Evolutionary conservation across 2,888 invertebrate genomes (phyloP).

Genomic region (Chrysolina americana): DNA sequence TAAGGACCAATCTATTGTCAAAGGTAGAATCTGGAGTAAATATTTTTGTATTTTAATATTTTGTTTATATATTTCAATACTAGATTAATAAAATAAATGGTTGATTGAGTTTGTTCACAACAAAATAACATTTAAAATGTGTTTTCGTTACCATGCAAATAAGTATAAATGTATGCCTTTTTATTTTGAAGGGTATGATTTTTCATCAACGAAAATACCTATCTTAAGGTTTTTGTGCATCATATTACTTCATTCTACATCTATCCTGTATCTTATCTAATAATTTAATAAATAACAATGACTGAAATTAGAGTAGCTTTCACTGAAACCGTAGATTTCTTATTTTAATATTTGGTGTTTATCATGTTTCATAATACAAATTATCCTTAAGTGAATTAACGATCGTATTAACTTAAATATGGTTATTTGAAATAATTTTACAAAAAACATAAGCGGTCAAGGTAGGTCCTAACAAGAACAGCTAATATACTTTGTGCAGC

Average conservation of each 20-base stretch:
- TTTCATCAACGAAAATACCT: no score
- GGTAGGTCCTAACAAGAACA: neutral
- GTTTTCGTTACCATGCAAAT: no score
- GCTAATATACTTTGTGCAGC: neutral
- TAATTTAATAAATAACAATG: neutral
- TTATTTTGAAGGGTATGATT: no score
- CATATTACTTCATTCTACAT: neutral
- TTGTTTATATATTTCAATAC: neutral
- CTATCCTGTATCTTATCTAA: neutral
- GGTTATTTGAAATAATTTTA: neutral
- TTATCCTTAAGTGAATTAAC: neutral
- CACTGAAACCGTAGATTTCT: neutral
- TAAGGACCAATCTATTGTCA: neutral
- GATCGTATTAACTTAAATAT: neutral
- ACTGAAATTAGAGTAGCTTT: neutral
- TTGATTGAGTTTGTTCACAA: neutral
- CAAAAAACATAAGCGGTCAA: neutral
- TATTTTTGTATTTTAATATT: neutral
- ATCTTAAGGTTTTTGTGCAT: neutral
- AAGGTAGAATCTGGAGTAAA: no score
- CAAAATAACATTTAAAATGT: no score
- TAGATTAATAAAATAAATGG: neutral
- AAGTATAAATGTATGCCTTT: no score
- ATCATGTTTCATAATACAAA: slow-evolving; percentile 13
- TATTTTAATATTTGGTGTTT: neutral